phyloP scores from a whole-genome alignment of 2,888 invertebrate species.

The Meteorus cinctellus region DNA sequence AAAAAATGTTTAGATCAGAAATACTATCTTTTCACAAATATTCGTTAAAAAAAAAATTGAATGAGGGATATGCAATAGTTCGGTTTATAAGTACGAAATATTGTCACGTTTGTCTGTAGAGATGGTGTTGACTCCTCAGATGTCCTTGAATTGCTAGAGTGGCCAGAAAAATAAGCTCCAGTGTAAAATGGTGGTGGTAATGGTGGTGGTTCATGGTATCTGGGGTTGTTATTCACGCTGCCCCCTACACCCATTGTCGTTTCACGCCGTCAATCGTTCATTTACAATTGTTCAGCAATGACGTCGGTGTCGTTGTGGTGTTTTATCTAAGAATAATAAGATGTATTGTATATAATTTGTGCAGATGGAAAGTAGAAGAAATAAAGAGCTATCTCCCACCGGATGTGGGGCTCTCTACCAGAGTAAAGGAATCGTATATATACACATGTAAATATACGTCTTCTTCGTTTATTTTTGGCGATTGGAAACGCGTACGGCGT shows the following conservation, averaged over 20 bases:
- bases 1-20: too few relatives aligned
- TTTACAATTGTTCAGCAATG: constrained; percentile 4
- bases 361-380: neutral
- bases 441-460: neutral
- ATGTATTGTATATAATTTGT: neutral
- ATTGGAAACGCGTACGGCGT: constrained; percentile 34
- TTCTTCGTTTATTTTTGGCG: constrained; percentile 48
- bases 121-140: constrained; percentile 49
- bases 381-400: neutral
- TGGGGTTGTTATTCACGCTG: constrained; percentile 56
- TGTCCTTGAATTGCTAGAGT: constrained; percentile 48
- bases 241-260: constrained; percentile 61
- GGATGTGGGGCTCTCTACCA: constrained; percentile 14
- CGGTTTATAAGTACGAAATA: constrained; percentile 19
- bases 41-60: neutral
- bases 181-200: constrained; percentile 59
- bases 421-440: neutral
- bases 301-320: constrained; percentile 18
- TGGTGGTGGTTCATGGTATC: constrained; percentile 56
- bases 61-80: neutral
- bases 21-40: too few relatives aligned
- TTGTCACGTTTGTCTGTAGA: constrained; percentile 38
- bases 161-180: constrained; percentile 47
- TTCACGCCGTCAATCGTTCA: constrained; percentile 46
- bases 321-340: constrained; percentile 2